Percentiles rank a stretch among this genome's conserved stretches.
phyloP scores from a whole-genome alignment of 2,797 vertebrate species.

The Lagodon rhomboides region DNA sequence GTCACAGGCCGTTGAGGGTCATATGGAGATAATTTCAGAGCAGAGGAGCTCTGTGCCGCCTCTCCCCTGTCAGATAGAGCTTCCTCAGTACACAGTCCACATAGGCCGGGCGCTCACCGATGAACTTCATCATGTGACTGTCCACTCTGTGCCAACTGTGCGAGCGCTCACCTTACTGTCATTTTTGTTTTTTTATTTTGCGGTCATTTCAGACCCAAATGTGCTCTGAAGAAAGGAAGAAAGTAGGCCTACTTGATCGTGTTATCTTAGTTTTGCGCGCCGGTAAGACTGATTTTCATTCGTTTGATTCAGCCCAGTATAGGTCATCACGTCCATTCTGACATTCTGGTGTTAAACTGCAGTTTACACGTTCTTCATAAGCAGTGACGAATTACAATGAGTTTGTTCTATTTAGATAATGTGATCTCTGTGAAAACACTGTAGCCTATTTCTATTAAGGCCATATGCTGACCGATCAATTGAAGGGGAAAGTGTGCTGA shows the following conservation, averaged over 20 bases:
- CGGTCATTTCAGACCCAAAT: constrained; percentile 5
- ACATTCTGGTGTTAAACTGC: not conserved
- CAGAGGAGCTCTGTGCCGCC: constrained; percentile 19
- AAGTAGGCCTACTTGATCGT: not conserved
- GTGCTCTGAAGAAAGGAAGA: not conserved
- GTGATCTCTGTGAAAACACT: not conserved
- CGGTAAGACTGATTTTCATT: not conserved
- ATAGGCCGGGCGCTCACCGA: constrained; percentile 34
- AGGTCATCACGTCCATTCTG: not conserved
- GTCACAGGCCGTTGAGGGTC: constrained; percentile 16
- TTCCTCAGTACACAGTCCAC: constrained; percentile 65
- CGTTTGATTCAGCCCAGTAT: not conserved
- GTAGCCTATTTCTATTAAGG: not conserved
- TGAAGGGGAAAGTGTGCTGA: not conserved
- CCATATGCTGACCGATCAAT: not conserved
- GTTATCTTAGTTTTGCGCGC: not conserved
- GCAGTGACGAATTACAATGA: not conserved
- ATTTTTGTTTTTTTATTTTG: not conserved
- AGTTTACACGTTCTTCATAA: not conserved
- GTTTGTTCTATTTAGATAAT: not conserved
- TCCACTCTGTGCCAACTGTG: constrained; percentile 20
- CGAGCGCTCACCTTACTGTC: not conserved
- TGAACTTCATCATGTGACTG: constrained; percentile 45
- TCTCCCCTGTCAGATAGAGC: constrained; percentile 49
- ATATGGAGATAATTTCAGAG: constrained; percentile 13